Base-by-base conservation (phyloP, 2,888 invertebrate species). In the Caenorhabditis sulstoni region DNA sequence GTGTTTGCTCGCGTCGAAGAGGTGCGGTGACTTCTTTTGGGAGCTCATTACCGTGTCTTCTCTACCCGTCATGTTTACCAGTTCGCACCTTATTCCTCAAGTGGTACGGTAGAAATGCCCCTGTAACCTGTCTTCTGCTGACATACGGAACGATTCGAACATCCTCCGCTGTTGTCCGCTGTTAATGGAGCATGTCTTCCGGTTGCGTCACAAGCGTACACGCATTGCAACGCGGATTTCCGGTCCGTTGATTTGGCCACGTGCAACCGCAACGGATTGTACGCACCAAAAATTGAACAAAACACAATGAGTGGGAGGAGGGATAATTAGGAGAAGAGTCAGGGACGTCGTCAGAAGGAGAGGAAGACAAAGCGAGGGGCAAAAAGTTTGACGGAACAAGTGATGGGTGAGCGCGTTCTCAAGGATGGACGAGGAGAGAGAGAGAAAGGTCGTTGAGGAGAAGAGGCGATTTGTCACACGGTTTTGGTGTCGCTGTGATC, bases 101-200 rank as follows among this genome's bases (percentile, higher is more conserved):
- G 52, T 16, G 44, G 18, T 53, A 61, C 59, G 35, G 68, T 59
- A 59, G n/a, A n/a, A n/a, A n/a, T n/a, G n/a, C n/a, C n/a, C n/a
- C n/a, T n/a, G n/a, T n/a, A n/a, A n/a, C n/a, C n/a, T n/a, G n/a
- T n/a, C n/a, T n/a, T n/a, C n/a, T n/a, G 68, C 22, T 52, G 39
- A 62, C 70, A 71, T 71, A 71, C 49, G 70, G 41, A 57, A 64
- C 16, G 53, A 29, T 29, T 29, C 29, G 29, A 37, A 29, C 16
- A 35, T 52, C 16, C 12, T 47, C 22, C 18, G 14, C 37, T 55
- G 37, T 62, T 62, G 70, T 70, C 41, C 55, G 47, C n/a, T 62
- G 71, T 71, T 71, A 71, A 71, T 71, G 71, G 71, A 71, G 62
- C 71, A 71, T 71, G 71, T 50, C 64, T 71, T 70, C 71, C 62